These are phyloP conservation scores for Hyperopisus bebe DNA, from an alignment of 2,113 vertebrate species.

Conservation along the genomic window DNA sequence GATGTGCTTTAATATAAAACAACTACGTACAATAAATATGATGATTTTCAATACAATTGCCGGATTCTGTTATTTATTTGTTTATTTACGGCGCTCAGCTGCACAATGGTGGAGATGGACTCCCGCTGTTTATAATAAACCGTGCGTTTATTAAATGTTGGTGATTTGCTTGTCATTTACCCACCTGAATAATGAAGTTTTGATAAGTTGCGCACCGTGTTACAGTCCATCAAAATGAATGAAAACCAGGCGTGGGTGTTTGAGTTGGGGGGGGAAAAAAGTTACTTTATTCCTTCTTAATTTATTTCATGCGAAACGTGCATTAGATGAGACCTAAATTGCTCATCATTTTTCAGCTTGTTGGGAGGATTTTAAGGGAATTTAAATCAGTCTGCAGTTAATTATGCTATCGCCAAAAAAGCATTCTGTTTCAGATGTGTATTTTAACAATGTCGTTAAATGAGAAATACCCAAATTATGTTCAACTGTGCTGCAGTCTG, in stretches of 20 bases:
- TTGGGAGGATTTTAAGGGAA: neutral
- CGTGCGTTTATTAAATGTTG: neutral
- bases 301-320: neutral
- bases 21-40: neutral
- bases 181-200: neutral
- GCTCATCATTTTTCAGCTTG: neutral
- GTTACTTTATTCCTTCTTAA: too few species aligned
- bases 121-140: neutral
- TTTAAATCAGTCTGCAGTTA: neutral
- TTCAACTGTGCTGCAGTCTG: neutral
- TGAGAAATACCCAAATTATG: neutral
- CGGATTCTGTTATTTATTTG: neutral
- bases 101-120: too few species aligned
- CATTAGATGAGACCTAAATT: neutral
- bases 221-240: constrained; percentile 5
- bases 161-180: neutral
- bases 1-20: neutral
- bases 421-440: neutral
- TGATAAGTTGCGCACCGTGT: neutral
- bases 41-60: neutral
- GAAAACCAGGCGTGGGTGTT: neutral
- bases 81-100: neutral
- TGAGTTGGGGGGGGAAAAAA: neutral
- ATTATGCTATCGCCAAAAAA: neutral
- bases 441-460: neutral